A percentile compares a stretch with the other conserved stretches of the same genome.
These are phyloP conservation scores for Microcaecilia unicolor DNA, from an alignment of 2,797 vertebrate species.

Conservation along the genomic window DNA sequence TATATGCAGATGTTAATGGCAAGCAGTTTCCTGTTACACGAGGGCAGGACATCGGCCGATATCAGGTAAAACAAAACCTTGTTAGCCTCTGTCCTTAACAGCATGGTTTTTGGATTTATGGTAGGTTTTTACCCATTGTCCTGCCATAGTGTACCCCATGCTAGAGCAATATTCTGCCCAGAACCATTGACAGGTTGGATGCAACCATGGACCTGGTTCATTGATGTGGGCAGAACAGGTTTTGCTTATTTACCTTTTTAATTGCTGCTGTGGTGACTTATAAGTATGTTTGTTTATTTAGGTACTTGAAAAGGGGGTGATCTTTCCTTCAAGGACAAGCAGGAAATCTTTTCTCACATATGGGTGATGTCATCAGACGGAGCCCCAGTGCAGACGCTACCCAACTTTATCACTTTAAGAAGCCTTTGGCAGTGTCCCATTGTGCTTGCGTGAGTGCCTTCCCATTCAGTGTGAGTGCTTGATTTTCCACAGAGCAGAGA, in stretches of 20 bases:
- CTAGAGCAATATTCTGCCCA: neutral
- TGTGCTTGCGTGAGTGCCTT: rapidly evolving
- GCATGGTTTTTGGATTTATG: neutral
- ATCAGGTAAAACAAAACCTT: conserved; percentile 74
- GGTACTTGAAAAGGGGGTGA: no score
- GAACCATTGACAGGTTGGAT: neutral
- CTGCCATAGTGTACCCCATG: neutral
- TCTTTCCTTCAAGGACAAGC: no score
- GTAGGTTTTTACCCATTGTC: neutral
- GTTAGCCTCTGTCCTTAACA: no score
- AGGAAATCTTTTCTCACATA: no score
- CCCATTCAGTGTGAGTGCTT: neutral
- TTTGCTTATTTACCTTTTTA: no score
- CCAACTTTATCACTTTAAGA: no score
- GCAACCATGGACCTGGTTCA: neutral
- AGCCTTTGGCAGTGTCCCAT: no score
- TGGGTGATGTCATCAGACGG: neutral
- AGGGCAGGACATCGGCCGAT: conserved; percentile 76
- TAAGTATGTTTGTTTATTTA: no score
- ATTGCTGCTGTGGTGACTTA: no score
- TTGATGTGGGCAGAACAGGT: no score
- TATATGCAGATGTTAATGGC: conserved; percentile 75
- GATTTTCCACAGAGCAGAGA: no score
- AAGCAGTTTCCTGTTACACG: conserved; percentile 79
- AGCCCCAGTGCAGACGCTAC: neutral